These are phyloP conservation scores for Cephus cinctus DNA, from an alignment of 1,140 invertebrate genomes.

Conservation along the genomic window DNA sequence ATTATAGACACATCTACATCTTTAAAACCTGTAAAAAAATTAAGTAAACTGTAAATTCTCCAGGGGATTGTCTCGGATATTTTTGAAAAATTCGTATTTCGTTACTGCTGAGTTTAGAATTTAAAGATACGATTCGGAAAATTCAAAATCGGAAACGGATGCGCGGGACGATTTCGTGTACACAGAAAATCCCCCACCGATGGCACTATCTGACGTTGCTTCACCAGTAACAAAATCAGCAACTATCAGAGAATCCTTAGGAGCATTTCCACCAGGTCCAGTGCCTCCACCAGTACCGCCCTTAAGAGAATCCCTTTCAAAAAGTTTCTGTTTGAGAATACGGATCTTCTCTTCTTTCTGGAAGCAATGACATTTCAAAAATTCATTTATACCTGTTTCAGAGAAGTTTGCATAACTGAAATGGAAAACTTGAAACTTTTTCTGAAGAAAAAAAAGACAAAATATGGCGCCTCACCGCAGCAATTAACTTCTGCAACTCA, in stretches of 20 bases:
- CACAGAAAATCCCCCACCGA: slow-evolving; percentile 68
- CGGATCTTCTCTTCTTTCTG: slow-evolving; percentile 90
- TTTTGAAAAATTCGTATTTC: not conserved
- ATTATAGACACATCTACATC: no score
- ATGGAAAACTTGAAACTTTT: slow-evolving; percentile 6
- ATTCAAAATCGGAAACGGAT: slow-evolving; percentile 80
- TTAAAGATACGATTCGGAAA: slow-evolving; percentile 85
- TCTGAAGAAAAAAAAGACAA: not conserved
- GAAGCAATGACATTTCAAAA: slow-evolving; percentile 24
- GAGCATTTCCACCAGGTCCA: slow-evolving; percentile 27
- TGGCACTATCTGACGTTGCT: slow-evolving; percentile 73
- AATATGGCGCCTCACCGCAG: slow-evolving; percentile 65
- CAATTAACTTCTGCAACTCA: slow-evolving; percentile 91
- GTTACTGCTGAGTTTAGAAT: slow-evolving; percentile 11
- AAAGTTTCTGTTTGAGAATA: slow-evolving; percentile 73
- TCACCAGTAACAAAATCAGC: slow-evolving; percentile 74
- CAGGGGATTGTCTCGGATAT: slow-evolving; percentile 6
- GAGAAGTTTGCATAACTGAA: not conserved
- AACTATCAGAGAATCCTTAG: slow-evolving; percentile 60
- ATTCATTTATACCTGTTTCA: not conserved
- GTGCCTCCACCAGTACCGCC: slow-evolving; percentile 39
- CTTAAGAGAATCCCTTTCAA: slow-evolving; percentile 67
- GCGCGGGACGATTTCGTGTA: slow-evolving; percentile 76
- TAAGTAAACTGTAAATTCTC: slow-evolving; percentile 26
- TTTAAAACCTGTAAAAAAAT: slow-evolving; percentile 21